phyloP scores from a whole-genome alignment of 2,113 vertebrate genomes.

The Zosterops hypoxanthus region DNA sequence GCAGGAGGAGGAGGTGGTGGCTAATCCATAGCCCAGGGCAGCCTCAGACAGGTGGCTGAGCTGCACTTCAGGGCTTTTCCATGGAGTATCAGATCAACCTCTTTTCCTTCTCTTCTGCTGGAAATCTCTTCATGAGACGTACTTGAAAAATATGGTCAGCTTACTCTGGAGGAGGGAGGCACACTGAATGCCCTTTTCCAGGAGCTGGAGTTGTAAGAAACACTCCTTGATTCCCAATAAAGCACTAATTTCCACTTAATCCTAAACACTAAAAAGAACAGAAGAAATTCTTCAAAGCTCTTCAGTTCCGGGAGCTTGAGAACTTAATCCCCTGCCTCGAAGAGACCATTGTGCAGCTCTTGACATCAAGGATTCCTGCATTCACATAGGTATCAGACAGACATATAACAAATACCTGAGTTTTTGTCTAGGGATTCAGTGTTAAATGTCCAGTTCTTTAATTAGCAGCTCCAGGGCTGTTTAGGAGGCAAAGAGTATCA shows the following conservation, averaged over 20 bases:
- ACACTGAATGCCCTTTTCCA: not conserved
- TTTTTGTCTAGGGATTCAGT: not conserved
- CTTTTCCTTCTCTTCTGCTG: not conserved
- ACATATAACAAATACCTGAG: constrained; percentile 1
- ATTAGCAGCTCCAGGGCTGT: not conserved
- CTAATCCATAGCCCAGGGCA: not conserved
- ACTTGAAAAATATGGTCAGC: not conserved
- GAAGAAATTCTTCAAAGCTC: constrained; percentile 45
- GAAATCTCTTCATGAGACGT: not conserved
- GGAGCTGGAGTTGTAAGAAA: constrained; percentile 15
- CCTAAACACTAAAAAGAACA: constrained; percentile 43
- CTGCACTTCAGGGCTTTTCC: not conserved
- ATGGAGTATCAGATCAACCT: not conserved
- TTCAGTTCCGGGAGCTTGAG: constrained; percentile 43
- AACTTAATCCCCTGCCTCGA: constrained; percentile 46
- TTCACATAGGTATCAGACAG: constrained; percentile 45
- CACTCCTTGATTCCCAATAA: constrained; percentile 27
- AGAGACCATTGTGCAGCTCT: constrained; percentile 47
- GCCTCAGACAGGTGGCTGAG: not conserved
- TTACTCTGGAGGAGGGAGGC: not conserved
- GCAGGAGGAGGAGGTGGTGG: not conserved
- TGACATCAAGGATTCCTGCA: constrained; percentile 42
- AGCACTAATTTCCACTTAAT: constrained; percentile 45
- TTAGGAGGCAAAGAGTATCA: not conserved
- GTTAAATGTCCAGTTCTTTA: constrained; percentile 10